These are phyloP conservation scores for Enteromius fasciolatus DNA, from an alignment of 2,797 vertebrate genomes.

Conservation along the genomic window DNA sequence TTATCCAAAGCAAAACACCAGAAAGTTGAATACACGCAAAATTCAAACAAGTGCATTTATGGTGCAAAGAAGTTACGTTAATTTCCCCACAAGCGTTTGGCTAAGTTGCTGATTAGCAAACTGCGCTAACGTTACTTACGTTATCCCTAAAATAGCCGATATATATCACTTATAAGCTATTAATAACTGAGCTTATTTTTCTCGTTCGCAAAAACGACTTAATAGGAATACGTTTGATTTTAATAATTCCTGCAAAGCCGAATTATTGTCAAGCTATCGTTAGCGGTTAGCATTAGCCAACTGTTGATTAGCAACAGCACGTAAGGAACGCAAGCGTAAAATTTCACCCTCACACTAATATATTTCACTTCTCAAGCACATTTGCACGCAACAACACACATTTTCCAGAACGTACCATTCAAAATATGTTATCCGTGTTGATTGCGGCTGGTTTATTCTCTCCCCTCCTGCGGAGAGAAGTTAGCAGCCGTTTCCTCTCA, in stretches of 20 bases:
- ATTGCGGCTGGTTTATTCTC: slow-evolving; percentile 70
- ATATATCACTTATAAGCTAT: neutral
- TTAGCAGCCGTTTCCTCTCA: slow-evolving; percentile 77
- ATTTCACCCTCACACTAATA: neutral
- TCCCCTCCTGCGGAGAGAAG: slow-evolving; percentile 61
- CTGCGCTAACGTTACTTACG: neutral
- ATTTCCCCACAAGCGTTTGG: slow-evolving; percentile 1
- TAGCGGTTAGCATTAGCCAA: slow-evolving; percentile 48
- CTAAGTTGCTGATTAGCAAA: slow-evolving; percentile 19
- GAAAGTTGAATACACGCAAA: neutral
- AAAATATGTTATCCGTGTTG: slow-evolving; percentile 54
- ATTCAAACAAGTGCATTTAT: neutral
- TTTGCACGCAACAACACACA: slow-evolving; percentile 2
- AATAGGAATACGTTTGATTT: too few species aligned
- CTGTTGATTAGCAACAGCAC: slow-evolving; percentile 39
- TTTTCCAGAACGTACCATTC: slow-evolving; percentile 71
- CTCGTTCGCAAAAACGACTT: accelerated
- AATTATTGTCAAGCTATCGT: neutral
- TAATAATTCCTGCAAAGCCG: too few species aligned
- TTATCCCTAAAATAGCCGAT: neutral
- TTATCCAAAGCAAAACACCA: neutral
- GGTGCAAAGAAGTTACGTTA: neutral
- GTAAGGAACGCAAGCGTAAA: slow-evolving; percentile 7
- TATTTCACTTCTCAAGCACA: neutral
- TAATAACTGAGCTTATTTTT: neutral